phyloP scores from a whole-genome alignment of 1,140 invertebrate genomes.

The Thereuonema tuberculata region DNA sequence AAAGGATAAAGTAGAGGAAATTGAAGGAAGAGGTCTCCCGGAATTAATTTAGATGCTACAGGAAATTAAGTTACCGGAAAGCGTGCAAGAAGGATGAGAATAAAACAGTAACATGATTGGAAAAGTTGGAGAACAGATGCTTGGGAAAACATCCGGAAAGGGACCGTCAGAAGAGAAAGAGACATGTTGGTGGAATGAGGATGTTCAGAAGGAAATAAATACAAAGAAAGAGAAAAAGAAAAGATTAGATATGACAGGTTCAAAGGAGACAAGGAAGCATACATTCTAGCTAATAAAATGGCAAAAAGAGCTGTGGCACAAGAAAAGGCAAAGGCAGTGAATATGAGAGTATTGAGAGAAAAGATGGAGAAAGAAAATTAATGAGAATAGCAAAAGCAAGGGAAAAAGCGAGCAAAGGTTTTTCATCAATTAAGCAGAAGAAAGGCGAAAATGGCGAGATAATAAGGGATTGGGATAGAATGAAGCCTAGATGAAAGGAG shows the following conservation, averaged over 20 bases:
- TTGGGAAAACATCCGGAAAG: neutral
- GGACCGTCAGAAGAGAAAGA: neutral
- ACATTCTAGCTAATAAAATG: neutral
- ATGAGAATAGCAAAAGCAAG: neutral
- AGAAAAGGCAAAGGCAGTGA: neutral
- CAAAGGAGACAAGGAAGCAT: neutral
- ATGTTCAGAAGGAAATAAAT: neutral
- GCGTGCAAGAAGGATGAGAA: neutral
- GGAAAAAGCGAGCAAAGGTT: neutral
- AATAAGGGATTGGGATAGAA: neutral
- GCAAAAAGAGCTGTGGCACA: neutral
- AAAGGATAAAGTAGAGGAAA: neutral
- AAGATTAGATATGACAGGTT: neutral
- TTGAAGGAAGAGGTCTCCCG: neutral
- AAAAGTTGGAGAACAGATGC: neutral
- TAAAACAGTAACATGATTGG: neutral
- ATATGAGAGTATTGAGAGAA: neutral
- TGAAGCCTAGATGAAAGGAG: neutral
- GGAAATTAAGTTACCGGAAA: neutral
- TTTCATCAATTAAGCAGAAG: neutral
- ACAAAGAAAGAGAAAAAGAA: neutral
- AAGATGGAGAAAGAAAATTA: neutral
- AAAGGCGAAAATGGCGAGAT: neutral
- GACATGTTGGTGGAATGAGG: neutral
- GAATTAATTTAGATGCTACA: neutral